phyloP scores from a whole-genome alignment of 1,140 invertebrate species.

The Caenorhabditis remanei region DNA sequence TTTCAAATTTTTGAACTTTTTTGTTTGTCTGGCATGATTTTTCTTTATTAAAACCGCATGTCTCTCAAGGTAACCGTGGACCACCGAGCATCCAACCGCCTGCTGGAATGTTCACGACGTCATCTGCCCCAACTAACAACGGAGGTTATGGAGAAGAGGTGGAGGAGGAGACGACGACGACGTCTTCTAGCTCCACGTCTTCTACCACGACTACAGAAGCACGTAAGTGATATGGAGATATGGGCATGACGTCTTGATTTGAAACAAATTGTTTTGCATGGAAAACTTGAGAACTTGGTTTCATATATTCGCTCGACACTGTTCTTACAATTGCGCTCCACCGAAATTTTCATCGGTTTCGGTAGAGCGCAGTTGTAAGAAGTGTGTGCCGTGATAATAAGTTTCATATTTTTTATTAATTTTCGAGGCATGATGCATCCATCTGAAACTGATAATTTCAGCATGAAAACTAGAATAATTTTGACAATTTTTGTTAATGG shows the following conservation, averaged over 20 bases:
- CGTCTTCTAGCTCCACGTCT: constrained; percentile 6
- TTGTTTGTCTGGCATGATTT: background rate
- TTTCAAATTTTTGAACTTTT: background rate
- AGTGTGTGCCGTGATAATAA: no score
- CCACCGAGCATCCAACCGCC: constrained; percentile 49
- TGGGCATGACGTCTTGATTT: background rate
- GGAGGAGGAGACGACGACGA: constrained; percentile 18
- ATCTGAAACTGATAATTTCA: no score
- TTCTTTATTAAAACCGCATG: background rate
- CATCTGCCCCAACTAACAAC: background rate
- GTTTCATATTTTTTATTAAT: no score
- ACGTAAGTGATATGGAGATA: constrained; percentile 29
- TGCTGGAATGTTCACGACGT: background rate
- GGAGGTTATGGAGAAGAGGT: constrained; percentile 13
- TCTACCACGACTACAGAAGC: constrained; percentile 19
- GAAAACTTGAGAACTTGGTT: no score
- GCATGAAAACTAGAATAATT: no score
- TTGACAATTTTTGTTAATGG: no score
- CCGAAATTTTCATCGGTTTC: no score
- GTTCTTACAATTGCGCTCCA: no score
- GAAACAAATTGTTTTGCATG: no score
- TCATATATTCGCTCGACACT: no score
- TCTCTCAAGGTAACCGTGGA: constrained; percentile 37
- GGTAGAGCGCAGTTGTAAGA: no score
- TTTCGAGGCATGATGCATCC: no score